Percentiles rank a stretch among this genome's conserved stretches.
Conservation (phyloP, 1,140 invertebrate species). For the Nilaparvata lugens region DNA sequence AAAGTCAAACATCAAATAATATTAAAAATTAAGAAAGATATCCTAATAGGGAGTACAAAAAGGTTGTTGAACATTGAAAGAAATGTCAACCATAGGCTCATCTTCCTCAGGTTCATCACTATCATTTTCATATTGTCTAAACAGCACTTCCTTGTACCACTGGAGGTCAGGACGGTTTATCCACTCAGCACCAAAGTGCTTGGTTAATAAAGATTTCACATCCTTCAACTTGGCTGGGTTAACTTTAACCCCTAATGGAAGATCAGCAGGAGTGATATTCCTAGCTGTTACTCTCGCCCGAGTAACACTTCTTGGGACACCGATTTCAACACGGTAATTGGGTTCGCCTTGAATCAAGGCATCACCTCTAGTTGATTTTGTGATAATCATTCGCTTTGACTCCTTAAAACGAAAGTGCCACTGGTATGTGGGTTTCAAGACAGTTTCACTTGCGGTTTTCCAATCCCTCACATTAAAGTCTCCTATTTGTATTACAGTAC, state of each 20-base stretch:
- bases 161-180: not conserved
- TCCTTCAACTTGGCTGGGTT: conserved; percentile 7
- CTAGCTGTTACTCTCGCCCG: not conserved
- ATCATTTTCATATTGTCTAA: not conserved
- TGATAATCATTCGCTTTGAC: conserved; percentile 18
- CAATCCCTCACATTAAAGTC: conserved; percentile 10
- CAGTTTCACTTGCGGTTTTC: conserved; percentile 6
- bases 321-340: not conserved
- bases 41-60: too few relatives aligned
- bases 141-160: not conserved
- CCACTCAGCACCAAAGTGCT: conserved; percentile 16
- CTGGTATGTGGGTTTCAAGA: not conserved
- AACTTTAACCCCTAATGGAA: not conserved
- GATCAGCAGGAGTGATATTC: not conserved
- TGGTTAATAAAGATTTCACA: conserved; percentile 9
- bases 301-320: not conserved
- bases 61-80: not conserved
- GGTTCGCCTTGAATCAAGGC: conserved; percentile 15
- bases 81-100: not conserved
- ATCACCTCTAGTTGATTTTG: conserved; percentile 7
- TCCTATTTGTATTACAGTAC: conserved; percentile 13
- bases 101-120: not conserved
- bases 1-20: too few relatives aligned
- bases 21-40: too few relatives aligned
- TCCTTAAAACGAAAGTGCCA: conserved; percentile 20